These are phyloP conservation scores for Ormyrus thymus DNA, from an alignment of 2,888 invertebrate genomes.

Conservation along the genomic window DNA sequence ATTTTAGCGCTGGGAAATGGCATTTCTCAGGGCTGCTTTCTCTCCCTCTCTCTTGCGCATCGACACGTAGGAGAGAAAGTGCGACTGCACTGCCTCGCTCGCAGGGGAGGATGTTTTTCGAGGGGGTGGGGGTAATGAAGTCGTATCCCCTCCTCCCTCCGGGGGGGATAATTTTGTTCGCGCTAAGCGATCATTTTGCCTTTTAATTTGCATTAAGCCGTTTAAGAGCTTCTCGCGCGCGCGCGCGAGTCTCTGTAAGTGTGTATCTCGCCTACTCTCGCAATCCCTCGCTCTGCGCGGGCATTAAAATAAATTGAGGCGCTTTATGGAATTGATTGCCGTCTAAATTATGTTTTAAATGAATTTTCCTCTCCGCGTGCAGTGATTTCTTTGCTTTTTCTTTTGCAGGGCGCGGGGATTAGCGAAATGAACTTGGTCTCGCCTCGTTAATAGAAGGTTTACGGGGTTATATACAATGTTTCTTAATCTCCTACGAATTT, in stretches of 20 bases:
- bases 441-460: no score
- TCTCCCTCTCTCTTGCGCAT: no score
- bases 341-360: neutral
- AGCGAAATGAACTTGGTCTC: no score
- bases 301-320: constrained; percentile 29
- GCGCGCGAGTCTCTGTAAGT: neutral
- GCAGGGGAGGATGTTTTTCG: no score
- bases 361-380: neutral
- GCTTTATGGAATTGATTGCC: constrained; percentile 23
- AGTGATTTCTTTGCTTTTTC: neutral
- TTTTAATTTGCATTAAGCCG: constrained; percentile 52
- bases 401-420: neutral
- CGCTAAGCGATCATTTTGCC: constrained; percentile 51
- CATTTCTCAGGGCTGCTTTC: no score
- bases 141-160: no score
- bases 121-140: no score
- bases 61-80: no score
- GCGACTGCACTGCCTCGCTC: no score
- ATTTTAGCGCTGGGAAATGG: no score
- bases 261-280: neutral
- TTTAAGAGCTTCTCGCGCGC: constrained; percentile 23
- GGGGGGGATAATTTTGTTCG: constrained; percentile 47
- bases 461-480: no score
- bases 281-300: constrained; percentile 8
- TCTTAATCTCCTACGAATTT: no score